Conservation (phyloP, 1,140 invertebrate species). For the Pissodes strobi region DNA sequence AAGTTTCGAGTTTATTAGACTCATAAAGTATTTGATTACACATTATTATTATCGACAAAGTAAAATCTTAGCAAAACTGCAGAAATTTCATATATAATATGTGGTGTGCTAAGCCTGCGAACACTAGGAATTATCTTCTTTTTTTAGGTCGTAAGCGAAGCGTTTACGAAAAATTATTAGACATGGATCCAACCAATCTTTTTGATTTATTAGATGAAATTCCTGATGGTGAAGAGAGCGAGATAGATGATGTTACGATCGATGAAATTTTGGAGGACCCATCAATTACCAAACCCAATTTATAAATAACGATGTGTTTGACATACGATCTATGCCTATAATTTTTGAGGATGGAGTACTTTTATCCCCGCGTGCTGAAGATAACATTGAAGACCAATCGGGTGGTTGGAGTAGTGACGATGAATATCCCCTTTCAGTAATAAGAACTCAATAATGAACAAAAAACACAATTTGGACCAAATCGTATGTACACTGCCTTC, state of each 20-base stretch:
- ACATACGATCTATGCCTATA: not conserved
- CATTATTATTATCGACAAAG: not conserved
- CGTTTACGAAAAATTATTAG: not conserved
- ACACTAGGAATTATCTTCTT: not conserved
- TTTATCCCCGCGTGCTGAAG: not conserved
- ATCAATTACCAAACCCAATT: not conserved
- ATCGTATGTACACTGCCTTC: not conserved
- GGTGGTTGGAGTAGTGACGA: not conserved
- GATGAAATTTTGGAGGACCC: not conserved
- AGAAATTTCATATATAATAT: not conserved
- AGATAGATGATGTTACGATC: not conserved
- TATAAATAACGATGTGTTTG: not conserved
- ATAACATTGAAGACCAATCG: not conserved
- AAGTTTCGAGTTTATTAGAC: not conserved
- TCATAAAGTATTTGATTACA: not conserved
- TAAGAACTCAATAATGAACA: not conserved
- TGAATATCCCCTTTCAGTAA: not conserved
- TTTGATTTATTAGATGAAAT: not conserved
- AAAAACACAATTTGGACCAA: not conserved
- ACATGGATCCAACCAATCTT: not conserved
- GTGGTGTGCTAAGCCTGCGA: not conserved
- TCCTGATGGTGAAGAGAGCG: not conserved
- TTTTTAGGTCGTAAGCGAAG: not conserved
- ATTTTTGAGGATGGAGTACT: not conserved
- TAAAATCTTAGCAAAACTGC: not conserved